Base-by-base conservation (phyloP, 2,888 invertebrate genomes). In the Callyntrura guangdongensis region DNA sequence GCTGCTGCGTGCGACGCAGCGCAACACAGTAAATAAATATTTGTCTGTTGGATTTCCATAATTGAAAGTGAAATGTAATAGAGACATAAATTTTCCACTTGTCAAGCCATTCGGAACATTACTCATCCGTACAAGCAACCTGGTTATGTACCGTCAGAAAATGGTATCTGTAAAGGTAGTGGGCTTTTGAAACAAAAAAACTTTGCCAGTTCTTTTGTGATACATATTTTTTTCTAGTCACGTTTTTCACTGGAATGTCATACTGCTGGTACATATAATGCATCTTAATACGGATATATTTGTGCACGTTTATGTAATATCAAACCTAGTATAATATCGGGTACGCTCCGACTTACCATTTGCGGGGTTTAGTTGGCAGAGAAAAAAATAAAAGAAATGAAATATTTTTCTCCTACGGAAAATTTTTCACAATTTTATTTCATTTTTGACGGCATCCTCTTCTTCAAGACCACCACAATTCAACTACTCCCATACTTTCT, bases 41-140 rank as follows among this genome's bases (percentile, higher is more conserved):
- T 90, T 90, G 92, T 92, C 88, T 77, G 84, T 56, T 81, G 77
- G 86, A 92, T 92, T 92, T 92, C 90, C 92, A 92, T 92, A 92
- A 92, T 92, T 92, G 90, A 88, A 86, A 90, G 92, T 90, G 92
- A 92, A 84, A 90, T 88, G 88, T 85, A 92, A 92, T 87, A 79
- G 90, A 86, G 90, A 61, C 84, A 90, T 88, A 92, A 92, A 92
- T 90, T 92, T 85, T 90, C 91, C 59, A 90, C 88, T 90, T 92
- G 90, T 90, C 92, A 90, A 83, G 86, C 86, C 77, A 86, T 86
- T 86, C 86, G 81, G 82, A 90, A 86, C 90, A 90, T 90, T 90
- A 86, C 64, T 90, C 90, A 90, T 90, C 86, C 67, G 59, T n/a
- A 79, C 59, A 27, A 45, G 56, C 27, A 79, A 79, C 47, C 22